Base-by-base conservation (phyloP, 2,113 vertebrate genomes). In the Ammodytes dubius region DNA sequence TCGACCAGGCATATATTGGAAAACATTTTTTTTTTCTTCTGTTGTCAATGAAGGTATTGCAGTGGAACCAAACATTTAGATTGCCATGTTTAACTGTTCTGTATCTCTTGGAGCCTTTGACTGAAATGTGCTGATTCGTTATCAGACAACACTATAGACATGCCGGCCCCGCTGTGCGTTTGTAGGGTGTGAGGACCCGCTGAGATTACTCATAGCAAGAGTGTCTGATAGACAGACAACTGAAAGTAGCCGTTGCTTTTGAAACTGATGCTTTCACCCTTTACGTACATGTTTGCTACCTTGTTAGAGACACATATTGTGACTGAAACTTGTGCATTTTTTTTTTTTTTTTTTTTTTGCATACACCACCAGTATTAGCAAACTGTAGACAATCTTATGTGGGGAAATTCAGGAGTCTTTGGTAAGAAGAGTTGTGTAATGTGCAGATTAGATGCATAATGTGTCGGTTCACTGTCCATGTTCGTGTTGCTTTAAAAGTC, bases 211-310 rank as follows among this genome's bases (percentile, higher is more conserved):
- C 95, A 95, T 91, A 91, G 67, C 87, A 72, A 84, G 70, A 95
- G 85, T 45, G 80, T 87, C 83, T 89, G 84, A 87, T 58, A 92
- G 87, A 69, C 83, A 87, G 85, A 71, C 87, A 79, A 93, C 91
- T 89, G 95, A 96, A 96, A 95, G 92, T 91, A 93, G 79, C 94
- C 92, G 94, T 95, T 95, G 84, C 86, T 90, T 93, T 89, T 83
- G 91, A 91, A 94, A 93, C 91, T 77, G 92, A 87, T 61, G 82
- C 86, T 74, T 87, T 91, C 76, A 81, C 61, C 27, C 92, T 88
- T 85, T 82, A 82, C 77, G 81, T 86, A 78, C 56, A 57, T 72
- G 67, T 72, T 87, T 87, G 77, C 65, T 86, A 86, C 68, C 58
- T 83, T 46, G 82, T 84, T 79, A 56, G 78, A 89, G 77, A 89